A percentile compares a stretch with the other conserved stretches of the same genome.
Conservation (phyloP, 2,797 vertebrate species). For the Lepus townsendii region DNA sequence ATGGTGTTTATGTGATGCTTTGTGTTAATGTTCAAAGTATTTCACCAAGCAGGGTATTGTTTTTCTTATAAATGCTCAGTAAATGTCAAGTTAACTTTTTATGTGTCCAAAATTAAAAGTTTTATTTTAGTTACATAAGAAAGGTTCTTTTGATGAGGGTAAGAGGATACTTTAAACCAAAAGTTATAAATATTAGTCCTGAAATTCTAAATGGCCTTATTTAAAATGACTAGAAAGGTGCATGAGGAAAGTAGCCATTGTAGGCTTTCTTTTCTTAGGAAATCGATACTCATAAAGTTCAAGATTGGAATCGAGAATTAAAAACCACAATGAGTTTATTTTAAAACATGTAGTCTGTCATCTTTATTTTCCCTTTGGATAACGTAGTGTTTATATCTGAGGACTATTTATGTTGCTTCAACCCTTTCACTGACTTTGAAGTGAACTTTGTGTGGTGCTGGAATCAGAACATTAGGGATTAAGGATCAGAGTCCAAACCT, state of each 20-base stretch:
- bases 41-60: neutral
- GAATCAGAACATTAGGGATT: conserved; percentile 58
- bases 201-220: conserved; percentile 62
- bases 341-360: conserved; percentile 76
- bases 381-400: conserved; percentile 70
- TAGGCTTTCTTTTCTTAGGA: conserved; percentile 72
- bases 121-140: conserved; percentile 46
- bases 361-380: conserved; percentile 76
- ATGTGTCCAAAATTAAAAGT: conserved; percentile 16
- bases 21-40: neutral
- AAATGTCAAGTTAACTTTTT: conserved; percentile 53
- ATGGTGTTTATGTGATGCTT: neutral
- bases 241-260: conserved; percentile 59
- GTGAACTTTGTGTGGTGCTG: conserved; percentile 56
- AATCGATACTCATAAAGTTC: conserved; percentile 83
- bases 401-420: conserved; percentile 70
- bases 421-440: conserved; percentile 77
- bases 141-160: neutral
- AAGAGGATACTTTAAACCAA: conserved; percentile 1
- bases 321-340: conserved; percentile 82
- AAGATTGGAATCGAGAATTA: conserved; percentile 78
- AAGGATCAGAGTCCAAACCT: neutral
- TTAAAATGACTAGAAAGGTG: conserved; percentile 72
- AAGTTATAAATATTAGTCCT: neutral
- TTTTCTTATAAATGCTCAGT: conserved; percentile 52